Base-by-base conservation (phyloP, 2,888 invertebrate species). In the Pterobdella sp. region DNA sequence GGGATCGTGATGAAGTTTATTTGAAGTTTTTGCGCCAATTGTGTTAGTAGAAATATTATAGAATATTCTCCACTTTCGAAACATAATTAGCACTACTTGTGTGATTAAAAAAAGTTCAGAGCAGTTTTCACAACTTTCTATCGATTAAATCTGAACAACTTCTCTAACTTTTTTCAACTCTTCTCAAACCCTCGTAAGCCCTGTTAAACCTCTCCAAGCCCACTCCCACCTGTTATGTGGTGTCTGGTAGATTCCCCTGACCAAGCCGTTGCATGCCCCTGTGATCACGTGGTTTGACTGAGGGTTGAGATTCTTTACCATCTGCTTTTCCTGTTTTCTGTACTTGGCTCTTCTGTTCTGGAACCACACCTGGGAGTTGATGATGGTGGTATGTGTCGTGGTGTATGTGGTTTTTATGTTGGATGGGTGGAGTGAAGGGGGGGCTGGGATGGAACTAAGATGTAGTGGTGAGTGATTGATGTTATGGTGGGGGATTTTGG, bases 291-390 rank as follows among this genome's bases (percentile, higher is more conserved):
- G 36, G 10, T 34, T 34, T 2, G 63, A 3, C 3, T 34, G 36
- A 0, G 94, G 94, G 73, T 94, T 93, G 80, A 95, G 86, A 1
- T 76, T 77, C 85, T 96, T 96, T 85, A 96, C 95, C 78, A 96
- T 87, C 85, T 97, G 96, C 84, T 96, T 97, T 86, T 96, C 96
- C 84, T 96, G 96, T 84, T 97, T 97, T 78, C 96, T 89, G 86
- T 96, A 96, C 85, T 97, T 96, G 77, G 96, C 96, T 80, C 96
- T 89, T 77, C 96, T 89, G 86, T 97, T 97, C 88, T 97, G 96
- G 87, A 97, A 96, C 96, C 96, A 96, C 73, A 96, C 96, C 96
- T 96, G 86, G n/a, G n/a, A n/a, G n/a, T n/a, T n/a, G n/a, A n/a
- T n/a, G n/a, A n/a, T 22, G 85, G 81, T 22, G 35, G 31, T 35